Percentiles rank a stretch among this genome's conserved stretches.
phyloP scores from a whole-genome alignment of 1,140 invertebrate genomes.

The Trinorchestia longiramus region DNA sequence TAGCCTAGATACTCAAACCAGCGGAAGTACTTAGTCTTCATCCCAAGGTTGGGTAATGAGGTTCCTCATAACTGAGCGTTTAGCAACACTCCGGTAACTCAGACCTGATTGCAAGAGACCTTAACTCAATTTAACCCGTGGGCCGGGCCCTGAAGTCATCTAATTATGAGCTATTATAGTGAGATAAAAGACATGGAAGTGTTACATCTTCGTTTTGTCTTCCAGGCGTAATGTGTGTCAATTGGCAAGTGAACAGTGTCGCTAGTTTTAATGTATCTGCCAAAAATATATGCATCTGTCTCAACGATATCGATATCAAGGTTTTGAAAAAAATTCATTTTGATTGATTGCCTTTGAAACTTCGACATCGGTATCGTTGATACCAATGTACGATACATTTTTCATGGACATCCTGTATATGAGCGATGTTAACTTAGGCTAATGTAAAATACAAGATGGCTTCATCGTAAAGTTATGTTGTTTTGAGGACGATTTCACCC shows the following conservation, averaged over 20 bases:
- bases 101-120: neutral
- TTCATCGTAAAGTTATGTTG: too few species aligned
- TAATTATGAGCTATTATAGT: neutral
- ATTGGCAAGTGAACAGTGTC: neutral
- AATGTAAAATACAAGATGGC: too few species aligned
- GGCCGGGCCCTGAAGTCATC: neutral
- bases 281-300: neutral
- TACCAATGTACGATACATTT: neutral
- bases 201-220: neutral
- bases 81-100: neutral
- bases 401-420: too few species aligned
- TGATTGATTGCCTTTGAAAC: too few species aligned
- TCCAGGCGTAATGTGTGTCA: neutral
- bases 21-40: constrained; percentile 44
- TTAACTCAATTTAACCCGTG: neutral
- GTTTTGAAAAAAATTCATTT: too few species aligned
- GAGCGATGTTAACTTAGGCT: neutral
- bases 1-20: constrained; percentile 7
- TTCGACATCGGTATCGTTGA: too few species aligned
- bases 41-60: constrained; percentile 13
- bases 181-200: neutral
- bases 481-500: too few species aligned
- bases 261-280: neutral
- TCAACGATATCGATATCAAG: too few species aligned
- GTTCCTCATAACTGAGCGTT: neutral